Evolutionary conservation across 2,888 invertebrate genomes (phyloP).

Genomic region (Lamellibrachia columna): DNA sequence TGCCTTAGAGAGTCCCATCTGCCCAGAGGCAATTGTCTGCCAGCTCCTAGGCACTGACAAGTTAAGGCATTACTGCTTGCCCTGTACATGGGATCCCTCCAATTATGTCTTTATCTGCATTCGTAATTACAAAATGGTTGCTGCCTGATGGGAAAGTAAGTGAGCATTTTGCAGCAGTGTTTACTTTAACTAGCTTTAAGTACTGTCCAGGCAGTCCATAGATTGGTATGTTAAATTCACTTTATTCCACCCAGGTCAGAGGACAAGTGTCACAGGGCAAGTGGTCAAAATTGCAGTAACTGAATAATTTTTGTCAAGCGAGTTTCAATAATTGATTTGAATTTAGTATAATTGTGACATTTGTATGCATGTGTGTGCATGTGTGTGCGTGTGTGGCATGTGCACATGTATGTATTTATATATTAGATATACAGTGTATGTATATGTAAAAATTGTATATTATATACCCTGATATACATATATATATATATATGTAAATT

Average conservation of each 20-base stretch:
- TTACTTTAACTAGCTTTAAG: conserved; percentile 7
- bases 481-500: no score
- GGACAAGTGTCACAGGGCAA: not conserved
- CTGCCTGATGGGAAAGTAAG: not conserved
- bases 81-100: not conserved
- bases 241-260: not conserved
- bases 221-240: not conserved
- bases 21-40: not conserved
- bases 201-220: not conserved
- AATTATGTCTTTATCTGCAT: conserved; percentile 10
- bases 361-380: not conserved
- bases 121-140: conserved; percentile 16
- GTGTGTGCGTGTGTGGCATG: not conserved
- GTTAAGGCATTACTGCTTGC: not conserved
- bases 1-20: not conserved
- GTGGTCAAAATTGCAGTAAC: not conserved
- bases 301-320: not conserved
- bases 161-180: conserved; percentile 3
- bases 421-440: not conserved
- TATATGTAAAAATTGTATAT: no score
- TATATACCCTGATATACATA: no score
- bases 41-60: not conserved
- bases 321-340: not conserved
- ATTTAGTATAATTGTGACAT: not conserved
- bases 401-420: not conserved